These are phyloP conservation scores for Teleiodes luculella DNA, from an alignment of 2,888 invertebrate genomes.

Conservation along the genomic window DNA sequence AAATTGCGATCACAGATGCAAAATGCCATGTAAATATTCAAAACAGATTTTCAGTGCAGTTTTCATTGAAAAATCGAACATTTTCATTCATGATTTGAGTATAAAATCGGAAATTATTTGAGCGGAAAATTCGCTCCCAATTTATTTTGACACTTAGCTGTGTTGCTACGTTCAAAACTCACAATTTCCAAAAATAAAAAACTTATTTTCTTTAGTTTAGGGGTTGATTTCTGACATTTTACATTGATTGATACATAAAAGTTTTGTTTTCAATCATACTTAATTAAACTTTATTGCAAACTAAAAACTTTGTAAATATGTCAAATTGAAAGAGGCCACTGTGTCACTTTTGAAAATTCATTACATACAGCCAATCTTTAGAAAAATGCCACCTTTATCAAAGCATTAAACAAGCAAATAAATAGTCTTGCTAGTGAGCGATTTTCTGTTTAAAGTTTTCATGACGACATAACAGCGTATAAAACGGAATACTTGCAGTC, in stretches of 20 bases:
- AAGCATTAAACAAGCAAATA: too few relatives aligned
- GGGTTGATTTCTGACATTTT: too few relatives aligned
- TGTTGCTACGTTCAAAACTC: slow-evolving; percentile 32
- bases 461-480: too few relatives aligned
- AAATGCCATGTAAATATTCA: background rate
- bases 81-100: slow-evolving; percentile 67
- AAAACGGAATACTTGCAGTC: too few relatives aligned
- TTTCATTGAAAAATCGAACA: slow-evolving; percentile 36
- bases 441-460: too few relatives aligned
- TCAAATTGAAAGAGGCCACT: too few relatives aligned
- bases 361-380: too few relatives aligned
- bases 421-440: too few relatives aligned
- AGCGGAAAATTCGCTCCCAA: slow-evolving; percentile 63
- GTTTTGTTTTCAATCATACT: background rate
- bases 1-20: background rate
- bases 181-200: background rate
- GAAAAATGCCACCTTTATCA: too few relatives aligned
- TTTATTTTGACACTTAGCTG: slow-evolving; percentile 59
- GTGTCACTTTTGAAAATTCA: too few relatives aligned
- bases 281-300: background rate
- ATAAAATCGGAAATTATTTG: slow-evolving; percentile 43
- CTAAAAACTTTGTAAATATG: too few relatives aligned
- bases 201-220: background rate
- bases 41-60: slow-evolving; percentile 20
- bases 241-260: too few relatives aligned